Evolutionary conservation across 2,888 invertebrate species (phyloP).

Genomic region (Protonemura montana): DNA sequence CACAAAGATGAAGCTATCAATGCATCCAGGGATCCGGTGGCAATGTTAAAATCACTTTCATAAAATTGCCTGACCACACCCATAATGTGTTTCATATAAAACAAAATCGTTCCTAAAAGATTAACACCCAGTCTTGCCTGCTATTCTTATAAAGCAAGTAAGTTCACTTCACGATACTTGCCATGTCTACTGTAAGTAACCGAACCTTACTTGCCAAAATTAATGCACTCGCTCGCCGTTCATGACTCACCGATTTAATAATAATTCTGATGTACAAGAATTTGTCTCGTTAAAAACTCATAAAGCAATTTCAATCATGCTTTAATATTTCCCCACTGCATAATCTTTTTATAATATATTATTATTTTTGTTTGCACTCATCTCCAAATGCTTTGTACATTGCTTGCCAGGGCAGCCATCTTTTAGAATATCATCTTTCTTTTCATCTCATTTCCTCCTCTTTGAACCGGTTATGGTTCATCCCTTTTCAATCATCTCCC

Average conservation of each 20-base stretch:
- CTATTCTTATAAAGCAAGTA: too few relatives aligned
- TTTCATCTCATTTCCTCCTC: slow-evolving; percentile 21
- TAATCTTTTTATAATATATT: not conserved
- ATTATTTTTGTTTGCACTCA: slow-evolving; percentile 13
- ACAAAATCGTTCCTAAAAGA: slow-evolving; percentile 20
- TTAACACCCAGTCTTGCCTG: slow-evolving; percentile 23
- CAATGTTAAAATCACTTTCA: slow-evolving; percentile 35
- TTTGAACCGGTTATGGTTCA: slow-evolving; percentile 27
- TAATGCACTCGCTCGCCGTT: not conserved
- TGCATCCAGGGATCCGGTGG: slow-evolving; percentile 14
- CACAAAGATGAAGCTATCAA: slow-evolving; percentile 42
- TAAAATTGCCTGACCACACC: slow-evolving; percentile 39
- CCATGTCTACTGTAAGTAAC: not conserved
- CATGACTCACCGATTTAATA: slow-evolving; percentile 18
- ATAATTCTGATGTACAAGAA: slow-evolving; percentile 29
- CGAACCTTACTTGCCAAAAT: not conserved
- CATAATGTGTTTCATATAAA: slow-evolving; percentile 39
- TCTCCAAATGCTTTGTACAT: not conserved
- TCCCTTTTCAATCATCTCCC: slow-evolving; percentile 38
- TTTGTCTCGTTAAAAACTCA: slow-evolving; percentile 20
- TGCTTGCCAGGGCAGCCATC: not conserved
- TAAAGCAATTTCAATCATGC: slow-evolving; percentile 19
- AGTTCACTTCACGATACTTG: not conserved
- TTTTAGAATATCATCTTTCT: slow-evolving; percentile 36
- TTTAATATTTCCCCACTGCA: not conserved